Evolutionary conservation across 1,140 invertebrate genomes (phyloP).

Genomic region (Orchestia grillus): DNA sequence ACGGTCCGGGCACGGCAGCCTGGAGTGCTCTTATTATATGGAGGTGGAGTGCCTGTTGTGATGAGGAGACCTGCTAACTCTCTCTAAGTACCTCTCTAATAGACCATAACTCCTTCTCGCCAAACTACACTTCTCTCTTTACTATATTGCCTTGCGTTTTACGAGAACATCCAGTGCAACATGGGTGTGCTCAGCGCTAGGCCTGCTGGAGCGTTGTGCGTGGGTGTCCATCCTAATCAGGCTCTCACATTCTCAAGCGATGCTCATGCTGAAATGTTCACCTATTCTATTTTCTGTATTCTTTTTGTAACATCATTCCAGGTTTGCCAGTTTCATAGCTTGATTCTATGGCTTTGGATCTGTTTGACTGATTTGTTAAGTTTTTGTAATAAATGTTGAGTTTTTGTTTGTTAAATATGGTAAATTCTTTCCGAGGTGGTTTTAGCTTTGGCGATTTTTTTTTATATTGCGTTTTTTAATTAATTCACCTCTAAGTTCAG

Average conservation of each 20-base stretch:
- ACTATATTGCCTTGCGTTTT: slow-evolving; percentile 29
- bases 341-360: too few species aligned
- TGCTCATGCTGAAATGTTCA: not conserved
- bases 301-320: too few species aligned
- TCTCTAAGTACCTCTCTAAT: slow-evolving; percentile 41
- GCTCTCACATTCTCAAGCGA: not conserved
- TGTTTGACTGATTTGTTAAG: too few species aligned
- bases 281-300: not conserved
- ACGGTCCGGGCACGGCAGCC: not conserved
- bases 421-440: too few species aligned
- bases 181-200: not conserved
- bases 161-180: not conserved
- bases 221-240: slow-evolving; percentile 6
- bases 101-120: slow-evolving; percentile 48
- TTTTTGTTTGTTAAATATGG: too few species aligned
- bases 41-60: slow-evolving; percentile 42
- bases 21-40: slow-evolving; percentile 10
- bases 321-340: too few species aligned
- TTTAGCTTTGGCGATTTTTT: too few species aligned
- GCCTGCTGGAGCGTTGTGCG: not conserved
- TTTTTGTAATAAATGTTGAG: too few species aligned
- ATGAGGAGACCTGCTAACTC: slow-evolving; percentile 47
- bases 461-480: too few species aligned
- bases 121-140: not conserved
- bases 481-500: too few species aligned